Evolutionary conservation across 2,113 vertebrate species (phyloP), one percentile per base, ranked within the genome.

Genomic region (Chrysochloris asiatica): DNA sequence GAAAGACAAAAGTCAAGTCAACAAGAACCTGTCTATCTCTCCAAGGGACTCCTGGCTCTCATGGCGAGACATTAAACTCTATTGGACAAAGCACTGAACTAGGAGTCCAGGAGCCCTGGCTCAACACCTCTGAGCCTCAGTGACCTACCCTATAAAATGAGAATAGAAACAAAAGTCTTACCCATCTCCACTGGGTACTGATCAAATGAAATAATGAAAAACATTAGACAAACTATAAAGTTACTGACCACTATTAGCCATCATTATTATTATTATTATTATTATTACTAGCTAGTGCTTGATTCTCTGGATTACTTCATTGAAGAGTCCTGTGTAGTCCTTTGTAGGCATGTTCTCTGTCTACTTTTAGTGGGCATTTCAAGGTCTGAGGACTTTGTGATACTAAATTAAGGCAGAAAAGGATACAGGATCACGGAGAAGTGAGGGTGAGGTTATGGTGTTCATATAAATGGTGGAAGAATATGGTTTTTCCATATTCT

Each of bases 151-250:
- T 69, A 30, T 8, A 47, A 78, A 93, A 22, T 24, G n/a, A 12
- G 73, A 83, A 30, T 56, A 4, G 47, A 80, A 43, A 61, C 13
- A 54, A 38, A 4, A 50, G 10, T 41, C 61, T 77, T 6, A 43
- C 17, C 41, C 12, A 91, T 41, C 33, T 19, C 59, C 52, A 48
- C 1, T 56, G 21, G 10, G 19, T 24, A 21, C 77, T 78, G 61
- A 61, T 54, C 30, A 80, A 63, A 82, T 38, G 59, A n/a, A 50
- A 85, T 72, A 48, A 48, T 69, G 30, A 47, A 76, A 91, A 92
- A 82, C 33, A n/a, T 19, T 65, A 48, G 36, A 78, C 30, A 48
- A 82, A 77, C 14, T 84, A 45, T 47, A 67, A 85, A 41, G 38
- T 72, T 30, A 77, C 14, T 82, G 56, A n/a, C 22, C 77, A 59